Conservation (phyloP, 2,888 invertebrate genomes). For the Entomobrya proxima region DNA sequence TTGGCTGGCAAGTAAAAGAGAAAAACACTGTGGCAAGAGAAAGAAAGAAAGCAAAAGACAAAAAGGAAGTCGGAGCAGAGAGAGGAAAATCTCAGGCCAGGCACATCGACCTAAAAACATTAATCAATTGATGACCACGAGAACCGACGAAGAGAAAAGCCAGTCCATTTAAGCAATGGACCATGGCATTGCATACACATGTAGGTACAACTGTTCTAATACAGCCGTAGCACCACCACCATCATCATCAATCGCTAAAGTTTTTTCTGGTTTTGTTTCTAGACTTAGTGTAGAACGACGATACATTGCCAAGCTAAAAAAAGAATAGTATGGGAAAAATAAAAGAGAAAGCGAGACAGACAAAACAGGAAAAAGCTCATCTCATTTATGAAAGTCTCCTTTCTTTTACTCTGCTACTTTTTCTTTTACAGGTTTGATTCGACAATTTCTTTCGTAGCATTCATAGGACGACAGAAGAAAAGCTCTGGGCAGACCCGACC, state of each 20-base stretch:
- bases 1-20: neutral
- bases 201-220: neutral
- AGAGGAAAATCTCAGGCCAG: slow-evolving; percentile 44
- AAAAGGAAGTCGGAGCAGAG: neutral
- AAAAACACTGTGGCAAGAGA: neutral
- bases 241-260: too few species aligned
- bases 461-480: neutral
- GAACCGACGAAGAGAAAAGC: neutral
- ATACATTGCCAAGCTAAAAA: neutral
- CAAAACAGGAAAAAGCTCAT: slow-evolving; percentile 9
- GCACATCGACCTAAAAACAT: slow-evolving; percentile 54
- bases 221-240: too few species aligned
- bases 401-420: neutral
- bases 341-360: neutral
- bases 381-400: slow-evolving; percentile 35
- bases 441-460: too few species aligned
- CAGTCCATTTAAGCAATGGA: slow-evolving; percentile 56
- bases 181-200: slow-evolving; percentile 42
- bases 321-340: neutral
- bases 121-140: slow-evolving; percentile 60
- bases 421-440: neutral
- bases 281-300: too few species aligned
- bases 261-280: too few species aligned
- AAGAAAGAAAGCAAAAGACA: neutral
- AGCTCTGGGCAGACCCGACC: too few species aligned